These are phyloP conservation scores for Ceyx margarethae DNA, from an alignment of 2,113 vertebrate genomes.

Conservation along the genomic window DNA sequence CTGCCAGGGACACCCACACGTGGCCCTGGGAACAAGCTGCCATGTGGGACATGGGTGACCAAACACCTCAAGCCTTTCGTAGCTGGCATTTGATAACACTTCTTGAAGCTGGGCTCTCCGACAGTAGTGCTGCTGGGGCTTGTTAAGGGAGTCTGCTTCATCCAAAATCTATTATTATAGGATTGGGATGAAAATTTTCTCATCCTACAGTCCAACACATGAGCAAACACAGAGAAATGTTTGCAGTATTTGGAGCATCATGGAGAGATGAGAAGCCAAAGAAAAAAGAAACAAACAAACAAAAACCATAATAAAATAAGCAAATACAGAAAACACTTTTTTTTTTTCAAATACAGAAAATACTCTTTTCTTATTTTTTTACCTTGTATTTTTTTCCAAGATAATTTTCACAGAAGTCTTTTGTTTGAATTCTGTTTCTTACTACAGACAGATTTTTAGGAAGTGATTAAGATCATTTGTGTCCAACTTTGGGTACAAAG, in stretches of 20 bases:
- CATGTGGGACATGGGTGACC: fast-evolving
- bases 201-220: fast-evolving
- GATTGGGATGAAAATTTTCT: background rate
- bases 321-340: background rate
- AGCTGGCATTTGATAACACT: fast-evolving
- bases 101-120: background rate
- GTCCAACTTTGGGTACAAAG: background rate
- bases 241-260: background rate
- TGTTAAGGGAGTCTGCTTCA: background rate
- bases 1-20: fast-evolving
- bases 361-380: background rate
- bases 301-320: background rate
- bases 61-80: background rate
- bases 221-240: background rate
- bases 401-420: background rate
- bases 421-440: background rate
- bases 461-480: background rate
- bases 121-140: fast-evolving
- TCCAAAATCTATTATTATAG: background rate
- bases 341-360: background rate
- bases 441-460: background rate
- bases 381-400: background rate
- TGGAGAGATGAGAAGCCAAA: background rate
- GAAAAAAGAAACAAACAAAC: background rate
- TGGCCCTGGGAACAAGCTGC: background rate